Base-by-base conservation (phyloP, 2,797 vertebrate genomes). In the Sebastes reedi region DNA sequence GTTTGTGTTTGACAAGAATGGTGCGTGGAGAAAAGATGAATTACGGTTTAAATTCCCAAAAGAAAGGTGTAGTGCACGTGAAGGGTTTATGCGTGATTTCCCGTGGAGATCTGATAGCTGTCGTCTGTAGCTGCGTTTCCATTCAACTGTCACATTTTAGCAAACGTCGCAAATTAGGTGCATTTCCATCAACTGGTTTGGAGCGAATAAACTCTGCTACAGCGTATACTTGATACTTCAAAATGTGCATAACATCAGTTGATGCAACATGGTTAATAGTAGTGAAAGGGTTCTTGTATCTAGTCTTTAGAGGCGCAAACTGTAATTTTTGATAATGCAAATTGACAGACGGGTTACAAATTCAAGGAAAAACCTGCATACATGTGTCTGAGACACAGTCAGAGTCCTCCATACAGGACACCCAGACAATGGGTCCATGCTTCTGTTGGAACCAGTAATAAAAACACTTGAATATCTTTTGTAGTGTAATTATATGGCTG, bases 1-100 rank as follows among this genome's bases (percentile, higher is more conserved):
- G 61, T 64, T 72, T 66, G 55, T 64, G 72, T 66, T 62, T 87
- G 79, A 84, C 46, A 82, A 16, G 80, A 60, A 71, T 2, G 69
- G 22, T 30, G 3, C 13, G 0, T 2, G 25, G 32, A 22, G 72
- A 70, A 59, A 67, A 79, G 67, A 82, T 73, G 29, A 82, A 80
- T 62, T 58, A 34, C 36, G 32, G 71, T 16, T 22, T 18, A 54
- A 81, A 71, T 2, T 61, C 54, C 52, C 59, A 60, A 75, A 60
- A 65, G 56, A 71, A 25, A 81, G n/a, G 54, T 22, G 72, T 13
- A 20, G 50, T 4, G 2, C 10, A 30, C 18, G 5, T 71, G 46
- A 81, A 16, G 34, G 70, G 70, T 76, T 55, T 66, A 52, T 50
- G 60, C 62, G 50, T 39, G 9, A 61, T 66, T 30, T 71, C 25